Base-by-base conservation (phyloP, 2,888 invertebrate species). In the Apamea sordens region DNA sequence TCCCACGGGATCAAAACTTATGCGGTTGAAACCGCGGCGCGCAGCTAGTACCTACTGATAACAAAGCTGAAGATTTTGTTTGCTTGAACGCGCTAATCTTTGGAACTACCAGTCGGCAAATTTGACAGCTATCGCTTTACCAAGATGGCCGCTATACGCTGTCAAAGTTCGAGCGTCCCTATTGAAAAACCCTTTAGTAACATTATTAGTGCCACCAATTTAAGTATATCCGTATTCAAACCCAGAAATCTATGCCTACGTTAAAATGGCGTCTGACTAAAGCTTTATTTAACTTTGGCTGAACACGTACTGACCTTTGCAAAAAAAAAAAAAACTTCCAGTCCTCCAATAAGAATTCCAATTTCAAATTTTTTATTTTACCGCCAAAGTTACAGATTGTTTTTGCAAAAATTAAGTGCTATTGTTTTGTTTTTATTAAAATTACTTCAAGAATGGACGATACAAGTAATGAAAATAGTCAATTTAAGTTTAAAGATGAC, bases 391-490 rank as follows among this genome's bases (percentile, higher is more conserved):
- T 21, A 59, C 7, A 36, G n/a, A 53, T 32, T 6, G 13, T 21
- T 63, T 69, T 63, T 21, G n/a, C 24, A 28, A 47, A 41, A 63
- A 8, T 65, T 59, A 4, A 47, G 24, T 73, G 11, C 18, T 18
- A 0, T 15, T 32, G 56, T 32, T 80, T 72, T 65, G 24, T 65
- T 73, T 77, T 81, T 77, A 74, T 79, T 61, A 36, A 67, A 36
- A 53, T 77, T 64, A n/a, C 71, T 56, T 77, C 13, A 68, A 85
- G 82, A 76, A 93, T 94, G 93, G 91, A 91, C 4, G 88, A 91
- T 79, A 80, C 84, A 70, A 79, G 68, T 44, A 80, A 83, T 78
- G 88, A 88, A 79, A 84, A 82, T 44, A 75, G 86, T 68, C 82
- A 90, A 83, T 90, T 89, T 79, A 82, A 79, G 53, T 86, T 91